These are phyloP conservation scores for Galerucella calmariensis DNA, from an alignment of 2,888 invertebrate genomes.

Conservation along the genomic window DNA sequence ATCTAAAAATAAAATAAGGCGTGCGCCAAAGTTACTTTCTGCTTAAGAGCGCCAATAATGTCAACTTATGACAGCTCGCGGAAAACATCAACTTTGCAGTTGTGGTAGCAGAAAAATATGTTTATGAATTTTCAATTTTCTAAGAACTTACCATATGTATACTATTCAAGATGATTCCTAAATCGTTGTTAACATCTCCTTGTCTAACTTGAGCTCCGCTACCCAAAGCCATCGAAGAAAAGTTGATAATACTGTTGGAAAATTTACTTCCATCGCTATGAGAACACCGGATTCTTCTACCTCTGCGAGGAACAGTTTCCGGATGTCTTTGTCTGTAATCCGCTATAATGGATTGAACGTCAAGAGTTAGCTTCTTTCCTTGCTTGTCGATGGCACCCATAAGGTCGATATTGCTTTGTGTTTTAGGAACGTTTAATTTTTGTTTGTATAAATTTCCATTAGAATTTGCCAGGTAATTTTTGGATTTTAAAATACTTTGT, in stretches of 20 bases:
- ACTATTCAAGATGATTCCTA: constrained; percentile 58
- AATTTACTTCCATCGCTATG: constrained; percentile 52
- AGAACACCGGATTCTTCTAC: constrained; percentile 71
- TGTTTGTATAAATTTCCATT: constrained; percentile 48
- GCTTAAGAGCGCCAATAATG: too few relatives aligned
- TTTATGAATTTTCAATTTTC: too few relatives aligned
- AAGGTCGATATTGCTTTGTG: constrained; percentile 63
- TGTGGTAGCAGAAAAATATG: background rate
- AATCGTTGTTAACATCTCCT: constrained; percentile 58
- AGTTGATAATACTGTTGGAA: constrained; percentile 55
- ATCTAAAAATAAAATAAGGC: too few relatives aligned
- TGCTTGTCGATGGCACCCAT: constrained; percentile 71
- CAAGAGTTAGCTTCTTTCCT: constrained; percentile 78
- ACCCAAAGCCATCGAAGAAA: constrained; percentile 64
- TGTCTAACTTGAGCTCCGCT: constrained; percentile 64
- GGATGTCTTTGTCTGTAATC: constrained; percentile 83
- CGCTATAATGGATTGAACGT: constrained; percentile 84
- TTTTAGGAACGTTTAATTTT: constrained; percentile 63
- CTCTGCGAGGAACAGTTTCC: constrained; percentile 77
- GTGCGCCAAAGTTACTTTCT: too few relatives aligned
- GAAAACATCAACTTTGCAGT: too few relatives aligned
- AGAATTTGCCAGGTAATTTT: constrained; percentile 43
- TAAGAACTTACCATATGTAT: constrained; percentile 58
- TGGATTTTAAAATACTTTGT: constrained; percentile 54
- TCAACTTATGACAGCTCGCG: too few relatives aligned